Conservation (phyloP, 2,797 vertebrate genomes). For the Tokudaia tokunoshimensis region DNA sequence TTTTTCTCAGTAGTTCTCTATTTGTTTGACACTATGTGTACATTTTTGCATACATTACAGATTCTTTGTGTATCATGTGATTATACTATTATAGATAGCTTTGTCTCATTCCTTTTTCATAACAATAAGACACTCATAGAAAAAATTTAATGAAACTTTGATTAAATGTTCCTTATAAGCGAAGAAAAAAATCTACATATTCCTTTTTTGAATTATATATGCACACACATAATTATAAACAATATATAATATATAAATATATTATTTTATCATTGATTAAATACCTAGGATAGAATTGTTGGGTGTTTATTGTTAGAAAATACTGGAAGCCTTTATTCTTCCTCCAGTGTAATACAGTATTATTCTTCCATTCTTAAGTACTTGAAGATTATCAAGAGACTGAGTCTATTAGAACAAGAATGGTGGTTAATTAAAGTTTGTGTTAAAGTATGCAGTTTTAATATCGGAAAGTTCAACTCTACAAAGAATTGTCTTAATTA, state of each 20-base stretch:
- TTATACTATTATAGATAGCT: not conserved
- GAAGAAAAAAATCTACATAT: not conserved
- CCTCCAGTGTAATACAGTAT: not conserved
- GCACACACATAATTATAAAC: not conserved
- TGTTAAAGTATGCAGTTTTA: slow-evolving; percentile 55
- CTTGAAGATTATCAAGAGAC: slow-evolving; percentile 41
- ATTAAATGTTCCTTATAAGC: not conserved
- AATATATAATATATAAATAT: not conserved
- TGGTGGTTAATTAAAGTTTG: slow-evolving; percentile 69
- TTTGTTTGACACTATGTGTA: not conserved
- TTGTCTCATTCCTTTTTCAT: not conserved
- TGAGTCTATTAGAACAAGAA: slow-evolving; percentile 64
- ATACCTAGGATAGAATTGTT: not conserved
- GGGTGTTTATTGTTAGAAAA: not conserved
- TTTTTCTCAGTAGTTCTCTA: not conserved
- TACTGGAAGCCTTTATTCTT: not conserved
- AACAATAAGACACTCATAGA: not conserved
- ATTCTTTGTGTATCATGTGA: not conserved
- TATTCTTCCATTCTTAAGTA: slow-evolving; percentile 30
- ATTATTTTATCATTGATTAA: not conserved
- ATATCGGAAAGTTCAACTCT: slow-evolving; percentile 49
- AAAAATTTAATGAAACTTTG: not conserved
- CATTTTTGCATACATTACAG: not conserved
- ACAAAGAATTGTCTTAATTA: slow-evolving; percentile 66
- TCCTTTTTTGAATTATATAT: not conserved